Evolutionary conservation across 1,140 invertebrate genomes (phyloP).

Genomic region (Proctacanthus coquilletti): DNA sequence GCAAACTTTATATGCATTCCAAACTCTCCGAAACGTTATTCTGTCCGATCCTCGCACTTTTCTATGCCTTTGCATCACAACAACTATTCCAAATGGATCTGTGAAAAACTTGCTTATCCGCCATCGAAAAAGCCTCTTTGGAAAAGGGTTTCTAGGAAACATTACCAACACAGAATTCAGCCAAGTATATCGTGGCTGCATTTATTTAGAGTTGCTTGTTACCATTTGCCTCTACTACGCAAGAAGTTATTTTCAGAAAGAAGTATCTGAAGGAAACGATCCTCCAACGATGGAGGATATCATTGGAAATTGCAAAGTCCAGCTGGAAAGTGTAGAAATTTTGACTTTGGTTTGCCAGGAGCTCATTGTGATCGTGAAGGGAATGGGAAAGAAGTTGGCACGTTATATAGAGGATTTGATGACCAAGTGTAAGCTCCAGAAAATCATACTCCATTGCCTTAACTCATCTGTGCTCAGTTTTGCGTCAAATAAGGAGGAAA

Average conservation of each 20-base stretch:
- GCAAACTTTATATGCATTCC: slow-evolving; percentile 61
- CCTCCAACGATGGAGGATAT: slow-evolving; percentile 56
- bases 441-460: slow-evolving; percentile 72
- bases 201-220: slow-evolving; percentile 72
- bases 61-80: slow-evolving; percentile 53
- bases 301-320: slow-evolving; percentile 56
- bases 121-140: slow-evolving; percentile 68
- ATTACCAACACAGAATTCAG: slow-evolving; percentile 42
- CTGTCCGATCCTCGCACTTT: slow-evolving; percentile 56
- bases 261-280: slow-evolving; percentile 37
- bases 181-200: slow-evolving; percentile 52
- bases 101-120: slow-evolving; percentile 45
- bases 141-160: slow-evolving; percentile 61
- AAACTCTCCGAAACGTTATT: slow-evolving; percentile 58
- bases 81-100: slow-evolving; percentile 40
- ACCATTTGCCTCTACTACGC: slow-evolving; percentile 65
- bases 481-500: slow-evolving; percentile 24
- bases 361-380: slow-evolving; percentile 63
- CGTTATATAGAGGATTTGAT: slow-evolving; percentile 71
- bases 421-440: slow-evolving; percentile 72
- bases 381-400: slow-evolving; percentile 64
- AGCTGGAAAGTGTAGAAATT: slow-evolving; percentile 62
- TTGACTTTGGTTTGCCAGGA: slow-evolving; percentile 63
- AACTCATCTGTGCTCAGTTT: slow-evolving; percentile 53
- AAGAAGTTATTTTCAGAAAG: slow-evolving; percentile 65